Evolutionary conservation across 2,888 invertebrate genomes (phyloP), one percentile per base, ranked within the genome.

Genomic region (Argynnis bischoffii): DNA sequence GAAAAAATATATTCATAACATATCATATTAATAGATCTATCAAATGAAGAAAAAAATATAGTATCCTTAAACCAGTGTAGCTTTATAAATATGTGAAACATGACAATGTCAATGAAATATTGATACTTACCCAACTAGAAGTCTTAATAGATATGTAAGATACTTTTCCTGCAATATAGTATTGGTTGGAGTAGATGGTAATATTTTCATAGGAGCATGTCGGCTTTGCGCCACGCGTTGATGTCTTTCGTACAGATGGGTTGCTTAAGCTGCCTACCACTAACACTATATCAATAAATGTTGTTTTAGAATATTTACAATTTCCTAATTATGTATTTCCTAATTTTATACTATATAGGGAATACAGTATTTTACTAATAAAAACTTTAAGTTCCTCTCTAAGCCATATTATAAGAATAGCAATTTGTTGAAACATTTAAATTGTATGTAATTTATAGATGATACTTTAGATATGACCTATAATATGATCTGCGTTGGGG

Each of bases 221-320:
- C 21, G 54, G 31, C n/a, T 63, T 54, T 56, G 50, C 35, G 63
- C 67, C 47, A 74, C 82, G 83, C 87, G 88, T 88, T 86, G 84
- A 87, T 78, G 83, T 88, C 87, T 86, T 87, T 85, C 66, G 72
- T 78, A 81, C 61, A 64, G 63, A 59, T 50, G 54, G 47, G 48
- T 67, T 57, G 56, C 55, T 65, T 48, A 63, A 63, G 46, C 46
- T 51, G 46, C 59, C 53, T 54, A 54, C n/a, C n/a, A n/a, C 67
- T 63, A 46, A 35, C 57, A 48, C 55, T 55, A 61, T 31, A 72
- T 48, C 60, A 41, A 55, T 54, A 51, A 64, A 60, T 31, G 55
- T 55, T 63, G 51, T 59, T 64, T 64, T 54, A 55, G 63, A 56
- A 65, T 63, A 60, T 53, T 63, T 68, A 35, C 11, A 61, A 51